Percentiles rank a stretch among this genome's conserved stretches.
Evolutionary conservation across 2,113 vertebrate genomes (phyloP).

Genomic region (Cyprinodon variegatus): DNA sequence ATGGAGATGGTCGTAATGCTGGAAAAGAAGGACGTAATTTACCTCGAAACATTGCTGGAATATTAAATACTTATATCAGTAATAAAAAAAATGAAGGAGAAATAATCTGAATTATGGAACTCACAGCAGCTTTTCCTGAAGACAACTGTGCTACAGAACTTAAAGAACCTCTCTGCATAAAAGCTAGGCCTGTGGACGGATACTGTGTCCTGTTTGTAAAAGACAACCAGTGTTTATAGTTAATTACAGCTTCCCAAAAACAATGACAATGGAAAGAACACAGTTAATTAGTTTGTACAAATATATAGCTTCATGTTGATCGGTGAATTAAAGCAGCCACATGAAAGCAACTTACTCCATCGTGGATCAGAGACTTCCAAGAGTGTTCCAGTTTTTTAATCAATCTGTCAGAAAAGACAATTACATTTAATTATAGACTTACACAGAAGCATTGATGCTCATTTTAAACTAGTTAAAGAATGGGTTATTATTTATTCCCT

Average conservation of each 20-base stretch:
- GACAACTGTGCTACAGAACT: slow-evolving; percentile 92
- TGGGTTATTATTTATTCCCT: neutral
- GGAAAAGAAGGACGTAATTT: neutral
- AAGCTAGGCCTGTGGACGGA: slow-evolving; percentile 96
- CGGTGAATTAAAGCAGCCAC: slow-evolving; percentile 3
- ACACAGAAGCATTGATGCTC: neutral
- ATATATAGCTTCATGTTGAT: neutral
- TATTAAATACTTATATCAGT: neutral
- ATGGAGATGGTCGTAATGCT: slow-evolving; percentile 95
- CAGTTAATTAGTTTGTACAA: neutral
- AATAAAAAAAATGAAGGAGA: neutral
- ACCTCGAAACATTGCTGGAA: neutral
- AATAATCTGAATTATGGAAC: slow-evolving; percentile 47
- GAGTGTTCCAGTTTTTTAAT: slow-evolving; percentile 98
- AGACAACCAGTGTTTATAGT: neutral
- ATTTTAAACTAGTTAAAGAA: neutral
- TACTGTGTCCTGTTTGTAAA: slow-evolving; percentile 87
- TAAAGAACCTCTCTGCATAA: slow-evolving; percentile 96
- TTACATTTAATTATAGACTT: slow-evolving; percentile 17
- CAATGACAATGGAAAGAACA: neutral
- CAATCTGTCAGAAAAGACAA: slow-evolving; percentile 80
- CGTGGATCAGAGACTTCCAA: slow-evolving; percentile 98
- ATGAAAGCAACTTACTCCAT: slow-evolving; percentile 86
- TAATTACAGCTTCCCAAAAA: neutral
- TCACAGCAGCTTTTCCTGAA: slow-evolving; percentile 96